Percentiles rank a stretch among this genome's conserved stretches.
Conservation (phyloP, 2,888 invertebrate species). For the Tortrix viridana region DNA sequence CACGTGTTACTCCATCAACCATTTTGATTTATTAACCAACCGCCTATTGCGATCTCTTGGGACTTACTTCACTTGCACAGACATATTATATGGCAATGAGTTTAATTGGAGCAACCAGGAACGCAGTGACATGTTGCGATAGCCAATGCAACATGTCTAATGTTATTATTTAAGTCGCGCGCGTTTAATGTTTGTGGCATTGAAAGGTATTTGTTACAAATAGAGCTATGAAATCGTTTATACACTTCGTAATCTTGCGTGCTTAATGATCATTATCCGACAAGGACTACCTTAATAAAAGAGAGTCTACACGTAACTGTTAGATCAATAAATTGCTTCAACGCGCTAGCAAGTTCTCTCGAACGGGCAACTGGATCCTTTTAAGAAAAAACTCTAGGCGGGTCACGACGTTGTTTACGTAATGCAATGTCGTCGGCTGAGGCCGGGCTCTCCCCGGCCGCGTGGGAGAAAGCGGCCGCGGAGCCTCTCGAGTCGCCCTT, state of each 20-base stretch:
- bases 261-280: conserved; percentile 30
- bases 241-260: conserved; percentile 34
- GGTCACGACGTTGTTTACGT: conserved; percentile 56
- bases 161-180: conserved; percentile 28
- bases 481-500: conserved; percentile 53
- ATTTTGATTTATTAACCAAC: conserved; percentile 58
- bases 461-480: conserved; percentile 64
- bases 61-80: conserved; percentile 44
- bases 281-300: conserved; percentile 29
- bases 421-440: conserved; percentile 42
- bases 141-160: conserved; percentile 34
- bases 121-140: conserved; percentile 39
- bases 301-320: conserved; percentile 22
- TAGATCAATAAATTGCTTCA: conserved; percentile 22
- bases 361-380: conserved; percentile 33
- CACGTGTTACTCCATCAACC: conserved; percentile 52
- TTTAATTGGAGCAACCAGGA: conserved; percentile 42
- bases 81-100: conserved; percentile 43
- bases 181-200: conserved; percentile 38
- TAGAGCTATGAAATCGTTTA: conserved; percentile 26
- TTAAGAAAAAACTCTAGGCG: conserved; percentile 41
- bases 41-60: conserved; percentile 46
- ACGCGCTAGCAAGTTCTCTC: conserved; percentile 33
- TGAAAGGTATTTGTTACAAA: conserved; percentile 35
- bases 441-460: conserved; percentile 41